These are phyloP conservation scores for Larimichthys crocea DNA, from an alignment of 2,113 vertebrate genomes.

Conservation along the genomic window DNA sequence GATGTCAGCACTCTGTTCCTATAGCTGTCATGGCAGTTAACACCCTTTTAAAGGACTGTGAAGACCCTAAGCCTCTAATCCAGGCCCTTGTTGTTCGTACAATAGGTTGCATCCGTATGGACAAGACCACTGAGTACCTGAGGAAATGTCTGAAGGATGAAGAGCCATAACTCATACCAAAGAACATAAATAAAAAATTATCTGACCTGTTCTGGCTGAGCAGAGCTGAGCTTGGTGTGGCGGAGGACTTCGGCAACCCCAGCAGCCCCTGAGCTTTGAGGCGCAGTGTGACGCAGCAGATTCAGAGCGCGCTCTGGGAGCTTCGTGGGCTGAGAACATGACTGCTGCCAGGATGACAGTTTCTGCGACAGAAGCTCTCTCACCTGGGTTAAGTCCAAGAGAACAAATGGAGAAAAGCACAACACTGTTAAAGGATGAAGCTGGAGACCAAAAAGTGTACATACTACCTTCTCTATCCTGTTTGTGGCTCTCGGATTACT, in stretches of 20 bases:
- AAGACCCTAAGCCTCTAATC: constrained; percentile 98
- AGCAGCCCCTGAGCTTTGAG: constrained; percentile 79
- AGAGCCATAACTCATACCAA: constrained; percentile 84
- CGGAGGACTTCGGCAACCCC: constrained; percentile 84
- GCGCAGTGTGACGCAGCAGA: constrained; percentile 87
- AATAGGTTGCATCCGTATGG: constrained; percentile 98
- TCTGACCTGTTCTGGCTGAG: constrained; percentile 81
- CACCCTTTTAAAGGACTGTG: constrained; percentile 99
- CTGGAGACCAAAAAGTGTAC: background rate
- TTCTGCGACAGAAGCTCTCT: constrained; percentile 87
- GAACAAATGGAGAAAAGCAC: background rate
- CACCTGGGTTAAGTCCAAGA: constrained; percentile 75
- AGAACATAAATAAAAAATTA: background rate
- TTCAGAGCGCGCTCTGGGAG: constrained; percentile 88
- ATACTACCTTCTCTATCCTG: background rate
- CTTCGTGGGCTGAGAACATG: constrained; percentile 87
- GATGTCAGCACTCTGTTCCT: constrained; percentile 98
- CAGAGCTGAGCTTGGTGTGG: constrained; percentile 79
- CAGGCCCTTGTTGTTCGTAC: constrained; percentile 95
- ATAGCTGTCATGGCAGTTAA: constrained; percentile 99
- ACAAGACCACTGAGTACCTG: constrained; percentile 98
- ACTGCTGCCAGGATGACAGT: constrained; percentile 87
- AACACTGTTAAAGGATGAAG: background rate
- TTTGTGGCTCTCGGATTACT: background rate
- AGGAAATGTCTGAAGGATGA: constrained; percentile 98